Evolutionary conservation across 2,888 invertebrate species (phyloP), one percentile per base, ranked within the genome.

Genomic region (Zhuqinia jingwanae): DNA sequence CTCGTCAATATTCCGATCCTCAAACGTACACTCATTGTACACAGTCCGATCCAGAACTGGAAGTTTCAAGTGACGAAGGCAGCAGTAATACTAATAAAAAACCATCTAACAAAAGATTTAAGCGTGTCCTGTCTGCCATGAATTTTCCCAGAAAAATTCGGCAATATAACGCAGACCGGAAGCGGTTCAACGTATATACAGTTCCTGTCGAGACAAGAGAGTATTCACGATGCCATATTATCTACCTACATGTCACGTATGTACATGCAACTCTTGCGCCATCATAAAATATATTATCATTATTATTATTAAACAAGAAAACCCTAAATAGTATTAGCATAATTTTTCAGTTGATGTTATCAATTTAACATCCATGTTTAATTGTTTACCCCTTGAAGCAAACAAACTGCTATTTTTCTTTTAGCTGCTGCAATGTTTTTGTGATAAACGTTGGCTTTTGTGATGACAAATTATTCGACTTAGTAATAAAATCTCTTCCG

Each of bases 131-230:
- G 20, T 76, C 78, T 30, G 86, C 87, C 2, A 87, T 90, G n/a
- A 90, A 90, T 63, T 87, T 90, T 56, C 90, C 90, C 1, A 87
- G 89, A 50, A 88, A 88, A 78, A 90, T 90, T 53, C 78, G 85
- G 13, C 89, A 90, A 56, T 83, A 88, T 58, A 79, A 87, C 22
- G 85, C 88, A 20, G 90, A 90, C 63, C 88, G 85, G 63, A 90
- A 90, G 22, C 47, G 89, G 50, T 90, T 90, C 77, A 90, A 90
- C 56, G 75, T 90, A 36, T 90, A 90, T 73, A 90, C 89, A 10
- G 83, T 90, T 58, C 89, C 90, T 10, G 53, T 88, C 20, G 90
- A 90, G 79, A 90, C 90, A 1, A 87, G 90, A 58, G 90, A 90
- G 75, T 90, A 82, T 25, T 70, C 56, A 56, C 11, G 81, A 70